Base-by-base conservation (phyloP, 37 sponge, comb jelly and placozoan genomes). In the Amphimedon queenslandica region DNA sequence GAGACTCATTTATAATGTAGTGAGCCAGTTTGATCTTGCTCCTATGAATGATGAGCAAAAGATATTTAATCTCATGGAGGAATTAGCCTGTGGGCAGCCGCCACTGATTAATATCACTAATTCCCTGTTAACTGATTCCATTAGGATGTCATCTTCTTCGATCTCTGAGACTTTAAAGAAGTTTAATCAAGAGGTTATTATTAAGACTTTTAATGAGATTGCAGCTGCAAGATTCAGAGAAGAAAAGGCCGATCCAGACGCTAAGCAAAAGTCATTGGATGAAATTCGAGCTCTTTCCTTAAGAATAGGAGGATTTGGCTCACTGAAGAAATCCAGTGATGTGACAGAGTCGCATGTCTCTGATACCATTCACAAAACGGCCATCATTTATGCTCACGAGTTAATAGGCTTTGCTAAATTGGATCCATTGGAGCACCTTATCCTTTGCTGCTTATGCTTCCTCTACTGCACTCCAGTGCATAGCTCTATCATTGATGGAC, bases 31-130 rank as follows among this genome's bases (percentile, higher is more conserved):
- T 30, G 51, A 57, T 10, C 64, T 85, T 58, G 42, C 57, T 8
- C 85, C 85, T 0, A 42, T 61, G 74, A 85, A 73, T 36, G 24
- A 40, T 13, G 85, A 85, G 63, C 85, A 85, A 68, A 38, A 74
- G 1, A 53, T 78, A 0, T 25, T 85, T 27, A 67, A 55, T 4
- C 28, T 61, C 40, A 27, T 85, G 2, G 80, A 66, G 1, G 80
- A 73, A 33, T 36, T 57, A 35, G 63, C 69, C 13, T 32, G 56
- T 0, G 85, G 85, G 0, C 77, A 57, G 28, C 72, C 84, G 55
- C 13, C 13, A 8, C 8, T 47, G 8, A 47, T 47, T n/a, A n/a
- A n/a, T n/a, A n/a, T n/a, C n/a, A n/a, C n/a, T n/a, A 47, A 47
- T 47, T 47, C 53, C 53, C 13, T 18, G 13, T 8, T 47, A 47